Conservation (phyloP, 2,797 vertebrate genomes). For the Parotocinclus haroldoi region DNA sequence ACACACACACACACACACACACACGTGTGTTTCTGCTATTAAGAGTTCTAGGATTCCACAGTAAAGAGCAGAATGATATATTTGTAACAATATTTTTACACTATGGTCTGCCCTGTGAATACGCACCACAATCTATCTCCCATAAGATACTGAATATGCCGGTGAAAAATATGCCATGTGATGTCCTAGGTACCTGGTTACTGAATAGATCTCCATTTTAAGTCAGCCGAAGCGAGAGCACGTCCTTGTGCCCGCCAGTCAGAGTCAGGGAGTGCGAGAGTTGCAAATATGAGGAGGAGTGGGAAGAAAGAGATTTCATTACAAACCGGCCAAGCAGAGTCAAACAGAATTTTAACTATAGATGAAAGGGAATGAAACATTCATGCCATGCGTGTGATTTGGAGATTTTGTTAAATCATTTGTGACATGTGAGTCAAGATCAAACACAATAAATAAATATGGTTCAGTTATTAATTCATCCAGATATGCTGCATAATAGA, state of each 20-base stretch:
- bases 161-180: not conserved
- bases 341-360: not conserved
- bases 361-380: not conserved
- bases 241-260: not conserved
- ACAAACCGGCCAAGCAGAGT: not conserved
- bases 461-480: too few relatives aligned
- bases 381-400: not conserved
- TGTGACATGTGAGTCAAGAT: too few relatives aligned
- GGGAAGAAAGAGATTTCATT: constrained; percentile 19
- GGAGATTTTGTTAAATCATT: too few relatives aligned
- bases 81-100: too few relatives aligned
- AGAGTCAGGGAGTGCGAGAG: constrained; percentile 1
- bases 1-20: too few relatives aligned
- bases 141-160: not conserved
- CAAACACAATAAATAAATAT: too few relatives aligned
- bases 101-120: too few relatives aligned
- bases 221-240: not conserved
- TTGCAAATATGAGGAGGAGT: not conserved
- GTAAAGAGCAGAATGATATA: too few relatives aligned
- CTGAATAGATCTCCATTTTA: constrained; percentile 11
- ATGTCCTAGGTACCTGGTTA: not conserved
- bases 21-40: constrained; percentile 3
- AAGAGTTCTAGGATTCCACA: not conserved
- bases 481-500: too few relatives aligned
- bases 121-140: too few relatives aligned